Conservation (phyloP, 2,888 invertebrate species). For the Iphiclides podalirius region DNA sequence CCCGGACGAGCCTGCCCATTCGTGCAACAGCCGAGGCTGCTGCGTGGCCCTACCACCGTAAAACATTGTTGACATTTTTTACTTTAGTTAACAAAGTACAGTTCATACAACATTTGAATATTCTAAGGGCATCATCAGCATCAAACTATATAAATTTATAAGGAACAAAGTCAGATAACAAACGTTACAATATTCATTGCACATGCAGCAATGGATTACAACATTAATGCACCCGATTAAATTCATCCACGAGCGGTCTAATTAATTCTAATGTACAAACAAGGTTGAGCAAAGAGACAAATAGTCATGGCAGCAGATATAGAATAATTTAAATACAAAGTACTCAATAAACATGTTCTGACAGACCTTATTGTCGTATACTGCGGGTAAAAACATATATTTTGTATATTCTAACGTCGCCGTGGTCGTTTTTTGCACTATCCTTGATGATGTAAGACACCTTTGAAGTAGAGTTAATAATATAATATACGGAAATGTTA, state of each 20-base stretch:
- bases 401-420: conserved; percentile 11
- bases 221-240: conserved; percentile 13
- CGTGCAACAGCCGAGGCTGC: too few species aligned
- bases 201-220: conserved; percentile 2
- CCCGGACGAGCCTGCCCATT: too few species aligned
- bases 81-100: too few species aligned
- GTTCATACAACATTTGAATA: too few species aligned
- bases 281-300: conserved; percentile 21
- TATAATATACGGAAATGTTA: too few species aligned
- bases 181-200: neutral
- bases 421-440: conserved; percentile 1
- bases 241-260: conserved; percentile 10
- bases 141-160: neutral
- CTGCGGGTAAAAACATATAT: conserved; percentile 11
- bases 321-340: conserved; percentile 19
- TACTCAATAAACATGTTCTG: conserved; percentile 17
- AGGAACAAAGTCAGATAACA: neutral
- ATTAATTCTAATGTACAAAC: conserved; percentile 22
- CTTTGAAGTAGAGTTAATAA: too few species aligned
- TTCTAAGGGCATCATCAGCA: neutral
- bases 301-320: conserved; percentile 17
- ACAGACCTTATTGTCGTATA: conserved; percentile 7
- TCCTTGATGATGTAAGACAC: conserved; percentile 1
- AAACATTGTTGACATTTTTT: too few species aligned
- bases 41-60: too few species aligned